Evolutionary conservation across 2,888 invertebrate species (phyloP), one percentile per base, ranked within the genome.

Genomic region (Branchipolynoe longqiensis): DNA sequence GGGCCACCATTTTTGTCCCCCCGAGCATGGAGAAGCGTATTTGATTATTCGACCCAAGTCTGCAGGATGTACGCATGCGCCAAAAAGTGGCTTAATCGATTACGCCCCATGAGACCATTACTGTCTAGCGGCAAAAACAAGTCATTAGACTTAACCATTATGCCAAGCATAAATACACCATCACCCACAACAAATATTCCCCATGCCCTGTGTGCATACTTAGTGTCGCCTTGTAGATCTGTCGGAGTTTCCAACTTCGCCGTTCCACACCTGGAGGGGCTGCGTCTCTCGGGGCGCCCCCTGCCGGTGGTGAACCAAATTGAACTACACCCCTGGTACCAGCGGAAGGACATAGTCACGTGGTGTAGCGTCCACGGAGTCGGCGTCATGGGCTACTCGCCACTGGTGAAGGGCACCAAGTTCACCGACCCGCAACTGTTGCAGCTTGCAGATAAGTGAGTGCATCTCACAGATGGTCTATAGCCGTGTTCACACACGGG

Each of bases 181-280:
- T n/a, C n/a, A n/a, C n/a, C n/a, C n/a, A n/a, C n/a, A n/a, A n/a
- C n/a, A n/a, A n/a, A n/a, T n/a, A n/a, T n/a, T n/a, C n/a, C n/a
- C n/a, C n/a, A n/a, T n/a, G n/a, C n/a, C n/a, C n/a, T n/a, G n/a
- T n/a, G n/a, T n/a, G n/a, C n/a, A n/a, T n/a, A n/a, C n/a, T n/a
- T n/a, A n/a, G n/a, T n/a, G n/a, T n/a, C 48, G 48, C 48, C 28
- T 40, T 85, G 22, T 56, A 91, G 90, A 85, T 91, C 91, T 2
- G 87, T 91, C 1, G 91, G 91, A 8, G 91, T 91, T 2, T 91
- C 91, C 3, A 91, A 91, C 85, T 91, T 91, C 86, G 90, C 89
- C 48, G 86, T 91, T 1, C 88, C 88, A 0, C 91, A 91, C 82
- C 74, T 92, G 31, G 87, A 91, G 74, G 90, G 89, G 8, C 85